A percentile compares a stretch with the other conserved stretches of the same genome.
Conservation (phyloP, 2,113 vertebrate genomes). For the Holacanthus passer region DNA sequence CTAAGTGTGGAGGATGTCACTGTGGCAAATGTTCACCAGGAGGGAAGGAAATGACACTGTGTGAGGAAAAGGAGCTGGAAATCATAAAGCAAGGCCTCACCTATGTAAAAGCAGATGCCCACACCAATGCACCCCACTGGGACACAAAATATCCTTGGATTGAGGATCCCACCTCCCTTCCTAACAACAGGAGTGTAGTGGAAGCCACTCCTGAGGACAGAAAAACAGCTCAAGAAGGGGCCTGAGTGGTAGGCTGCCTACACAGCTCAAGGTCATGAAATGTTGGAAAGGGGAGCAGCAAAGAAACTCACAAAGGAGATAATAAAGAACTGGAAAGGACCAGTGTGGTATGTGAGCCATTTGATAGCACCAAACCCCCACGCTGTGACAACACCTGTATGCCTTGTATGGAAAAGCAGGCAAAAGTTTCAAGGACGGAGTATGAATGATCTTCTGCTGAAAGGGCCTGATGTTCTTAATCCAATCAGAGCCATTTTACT, state of each 20-base stretch:
- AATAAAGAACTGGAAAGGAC: neutral
- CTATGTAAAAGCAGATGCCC: neutral
- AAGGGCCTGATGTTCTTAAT: constrained; percentile 52
- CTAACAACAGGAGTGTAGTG: constrained; percentile 9
- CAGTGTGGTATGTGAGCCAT: constrained; percentile 53
- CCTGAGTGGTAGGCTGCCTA: constrained; percentile 15
- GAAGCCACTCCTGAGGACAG: constrained; percentile 9
- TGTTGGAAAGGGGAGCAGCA: constrained; percentile 41
- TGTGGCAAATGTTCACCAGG: constrained; percentile 29
- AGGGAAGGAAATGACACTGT: constrained; percentile 51
- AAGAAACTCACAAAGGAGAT: constrained; percentile 6
- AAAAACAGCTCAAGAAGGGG: constrained; percentile 28
- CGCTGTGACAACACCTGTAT: constrained; percentile 28
- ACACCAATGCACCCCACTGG: constrained; percentile 30
- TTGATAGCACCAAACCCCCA: constrained; percentile 40
- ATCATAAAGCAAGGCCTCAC: constrained; percentile 42
- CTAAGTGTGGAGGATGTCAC: constrained; percentile 44
- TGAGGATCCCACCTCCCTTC: constrained; percentile 12
- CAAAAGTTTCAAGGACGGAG: constrained; percentile 24
- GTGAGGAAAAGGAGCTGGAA: constrained; percentile 36
- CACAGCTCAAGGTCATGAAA: constrained; percentile 44
- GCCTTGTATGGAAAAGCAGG: constrained; percentile 47
- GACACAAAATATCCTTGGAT: constrained; percentile 39
- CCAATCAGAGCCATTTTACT: constrained; percentile 43
- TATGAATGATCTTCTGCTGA: constrained; percentile 39